Base-by-base conservation (phyloP, 1,140 invertebrate species). In the Ruditapes philippinarum region DNA sequence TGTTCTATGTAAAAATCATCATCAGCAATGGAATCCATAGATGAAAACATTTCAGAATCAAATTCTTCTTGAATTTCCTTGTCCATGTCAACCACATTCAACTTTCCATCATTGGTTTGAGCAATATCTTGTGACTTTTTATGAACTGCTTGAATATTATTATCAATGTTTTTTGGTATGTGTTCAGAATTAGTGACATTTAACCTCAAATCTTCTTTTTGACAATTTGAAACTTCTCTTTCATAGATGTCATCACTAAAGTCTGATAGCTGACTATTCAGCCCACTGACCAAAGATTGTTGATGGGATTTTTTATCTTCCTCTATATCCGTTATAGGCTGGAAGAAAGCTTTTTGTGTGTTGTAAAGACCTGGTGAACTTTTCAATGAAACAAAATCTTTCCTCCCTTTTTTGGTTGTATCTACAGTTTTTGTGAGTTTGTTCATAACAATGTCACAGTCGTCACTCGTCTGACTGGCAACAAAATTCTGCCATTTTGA, bases 401-500 rank as follows among this genome's bases (percentile, higher is more conserved):
- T 84, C 33, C 38, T 81, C 17, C 7, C 0, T 40, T 79, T 65
- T 36, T 33, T 45, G 11, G 3, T 78, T 11, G 22, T 62, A 9
- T 85, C 42, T 25, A 51, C n/a, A 25, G 74, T 57, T 40, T 83
- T 70, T 88, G 81, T 83, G 11, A 85, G 79, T 28, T 76, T 51
- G 51, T 87, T 36, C 28, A 91, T 74, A 40, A 62, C 42, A 38
- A 88, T 74, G 0, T 84, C 45, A 70, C 57, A 68, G 12, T 89
- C 79, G 62, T 91, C 90, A 70, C 84, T 70, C 28, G 74, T 28
- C 45, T 90, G 88, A 51, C 80, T 73, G 3, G 25, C 57, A 12
- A 86, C 33, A 78, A 82, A 91, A 49, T 76, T 85, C 22, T 74
- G 54, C 91, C 91, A 91, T 60, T 83, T 91, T 68, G 89, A 90